Evolutionary conservation across 2,888 invertebrate genomes (phyloP), one percentile per base, ranked within the genome.

Genomic region (Eugnorisma glareosa): DNA sequence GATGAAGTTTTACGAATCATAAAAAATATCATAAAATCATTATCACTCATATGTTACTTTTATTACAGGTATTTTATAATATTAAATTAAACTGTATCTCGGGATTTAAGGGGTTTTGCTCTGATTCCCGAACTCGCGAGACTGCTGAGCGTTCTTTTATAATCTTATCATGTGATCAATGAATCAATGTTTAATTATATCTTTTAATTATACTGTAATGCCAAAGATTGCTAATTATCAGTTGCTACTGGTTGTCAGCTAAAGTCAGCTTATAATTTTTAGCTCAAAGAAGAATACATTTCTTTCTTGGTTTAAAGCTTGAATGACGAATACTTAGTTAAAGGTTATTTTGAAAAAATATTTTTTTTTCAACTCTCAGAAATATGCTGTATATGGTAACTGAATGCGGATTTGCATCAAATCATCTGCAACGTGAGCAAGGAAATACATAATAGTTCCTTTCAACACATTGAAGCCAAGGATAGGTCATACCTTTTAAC

Each of bases 401-500:
- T 45, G 37, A 35, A 57, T 40, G 28, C 43, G 43, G 37, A 43
- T 45, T 77, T 59, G 31, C 57, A 83, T 66, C 15, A 83, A 31
- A 73, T 71, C 61, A 67, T 84, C 80, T 86, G 67, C 72, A 64
- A 70, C 73, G 61, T 51, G 61, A 73, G 70, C 63, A 83, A 83
- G 86, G 84, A 84, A 84, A 79, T 73, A 75, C n/a, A 69, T 45
- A 45, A 71, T n/a, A 76, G 66, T 79, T 82, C 81, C 81, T 88
- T 89, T 89, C 88, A 77, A 87, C 72, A 64, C 68, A 81, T 75
- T 63, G 73, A 67, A 85, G 86, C 61, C 89, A 89, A 88, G 88
- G 88, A 86, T 89, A 89, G 84, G 82, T 82, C 84, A 68, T 69
- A 74, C 67, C 78, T 77, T 82, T 83, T 81, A 86, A 82, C 76